These are phyloP conservation scores for Vesta saturnalis DNA, from an alignment of 2,888 invertebrate genomes.

Conservation along the genomic window DNA sequence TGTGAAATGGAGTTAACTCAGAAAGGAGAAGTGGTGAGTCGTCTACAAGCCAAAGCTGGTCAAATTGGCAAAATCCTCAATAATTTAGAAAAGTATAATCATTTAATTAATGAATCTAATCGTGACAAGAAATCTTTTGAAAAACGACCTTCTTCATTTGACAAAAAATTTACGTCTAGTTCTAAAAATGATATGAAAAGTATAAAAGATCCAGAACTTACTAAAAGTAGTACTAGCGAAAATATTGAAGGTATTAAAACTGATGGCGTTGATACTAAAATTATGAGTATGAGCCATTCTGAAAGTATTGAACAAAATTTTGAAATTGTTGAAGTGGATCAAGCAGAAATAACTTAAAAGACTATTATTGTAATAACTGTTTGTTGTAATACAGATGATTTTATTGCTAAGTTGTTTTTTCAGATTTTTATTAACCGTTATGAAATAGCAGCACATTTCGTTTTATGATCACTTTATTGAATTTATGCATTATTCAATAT, in stretches of 20 bases:
- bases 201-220: conserved; percentile 7
- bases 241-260: background rate
- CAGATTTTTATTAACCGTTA: conserved; percentile 1
- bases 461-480: background rate
- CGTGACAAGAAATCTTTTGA: conserved; percentile 50
- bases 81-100: conserved; percentile 89
- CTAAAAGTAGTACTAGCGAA: background rate
- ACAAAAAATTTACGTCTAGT: conserved; percentile 27
- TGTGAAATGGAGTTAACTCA: conserved; percentile 95
- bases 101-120: conserved; percentile 69
- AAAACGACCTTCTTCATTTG: conserved; percentile 32
- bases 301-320: conserved; percentile 20
- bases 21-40: conserved; percentile 95
- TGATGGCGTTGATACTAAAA: background rate
- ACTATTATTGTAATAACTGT: too few species aligned
- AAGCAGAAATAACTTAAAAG: conserved; percentile 21
- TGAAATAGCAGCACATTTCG: background rate
- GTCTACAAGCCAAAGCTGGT: conserved; percentile 93
- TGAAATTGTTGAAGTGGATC: conserved; percentile 20
- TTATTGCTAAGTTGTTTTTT: background rate
- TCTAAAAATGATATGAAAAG: conserved; percentile 27
- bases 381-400: background rate
- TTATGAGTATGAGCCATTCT: conserved; percentile 4
- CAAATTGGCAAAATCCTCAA: conserved; percentile 94
- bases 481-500: too few species aligned